Evolutionary conservation across 2,888 invertebrate genomes (phyloP), one percentile per base, ranked within the genome.

Genomic region (Agonopterix arenella): DNA sequence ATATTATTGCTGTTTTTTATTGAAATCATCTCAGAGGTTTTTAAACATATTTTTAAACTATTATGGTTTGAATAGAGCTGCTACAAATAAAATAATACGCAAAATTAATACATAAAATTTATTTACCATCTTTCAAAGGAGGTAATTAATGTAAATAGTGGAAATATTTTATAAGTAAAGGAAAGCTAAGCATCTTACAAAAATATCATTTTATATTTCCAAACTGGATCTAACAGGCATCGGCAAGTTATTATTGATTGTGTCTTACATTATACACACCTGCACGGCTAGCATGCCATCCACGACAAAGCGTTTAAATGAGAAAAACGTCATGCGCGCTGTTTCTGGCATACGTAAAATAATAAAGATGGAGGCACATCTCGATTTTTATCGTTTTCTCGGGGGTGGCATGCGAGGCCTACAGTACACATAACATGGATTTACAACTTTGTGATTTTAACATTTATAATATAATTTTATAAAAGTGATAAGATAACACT

Each of bases 131-230:
- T 69, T 73, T 79, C 66, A 72, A 67, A 76, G 67, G 73, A 76
- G 66, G 73, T 72, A 73, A 73, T 66, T 61, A 61, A 73, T 88
- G 86, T 86, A 89, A 88, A 88, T 86, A 89, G 82, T 82, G 76
- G 68, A 80, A 81, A 80, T 78, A 76, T 79, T 78, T 78, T 70
- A 76, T 77, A 81, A 78, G 75, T 80, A 79, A 74, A 78, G 76
- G 81, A 83, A 88, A 88, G 89, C 89, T 86, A 88, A 88, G 89
- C 89, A 78, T 85, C 76, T 85, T 88, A 89, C 73, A 88, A 89
- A 88, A 89, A 89, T 89, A 89, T 81, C 62, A 66, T 76, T 79
- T 71, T 73, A 71, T 73, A 70, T 71, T 73, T 73, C 69, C 67
- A 73, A 66, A 65, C 59, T 79, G 81, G 78, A 81, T 80, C 74